Evolutionary conservation across 2,113 vertebrate genomes (phyloP).

Genomic region (Notiomystis cincta): DNA sequence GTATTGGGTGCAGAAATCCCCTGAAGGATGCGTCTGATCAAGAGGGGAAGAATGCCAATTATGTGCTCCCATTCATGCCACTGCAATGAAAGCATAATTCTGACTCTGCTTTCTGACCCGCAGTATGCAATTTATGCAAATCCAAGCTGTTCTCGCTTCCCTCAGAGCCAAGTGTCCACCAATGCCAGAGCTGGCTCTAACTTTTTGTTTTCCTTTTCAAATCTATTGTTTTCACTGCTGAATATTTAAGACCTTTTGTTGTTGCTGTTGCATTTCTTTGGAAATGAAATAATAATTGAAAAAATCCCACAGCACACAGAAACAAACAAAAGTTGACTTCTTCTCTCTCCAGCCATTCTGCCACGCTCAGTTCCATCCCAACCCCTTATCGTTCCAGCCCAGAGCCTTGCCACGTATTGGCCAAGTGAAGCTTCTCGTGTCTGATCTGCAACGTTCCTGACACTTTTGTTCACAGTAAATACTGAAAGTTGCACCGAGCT

Average conservation of each 20-base stretch:
- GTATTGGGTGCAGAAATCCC: slow-evolving; percentile 35
- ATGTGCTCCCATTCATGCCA: slow-evolving; percentile 54
- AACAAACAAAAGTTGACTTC: slow-evolving; percentile 7
- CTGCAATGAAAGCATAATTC: slow-evolving; percentile 44
- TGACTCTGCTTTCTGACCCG: slow-evolving; percentile 36
- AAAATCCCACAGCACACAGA: not conserved
- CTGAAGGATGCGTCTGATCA: slow-evolving; percentile 48
- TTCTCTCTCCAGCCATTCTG: not conserved
- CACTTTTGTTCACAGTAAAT: slow-evolving; percentile 17
- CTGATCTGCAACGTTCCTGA: not conserved
- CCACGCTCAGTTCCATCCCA: not conserved
- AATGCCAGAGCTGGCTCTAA: slow-evolving; percentile 45
- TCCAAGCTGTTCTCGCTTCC: slow-evolving; percentile 39
- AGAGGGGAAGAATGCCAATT: slow-evolving; percentile 45
- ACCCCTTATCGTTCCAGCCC: slow-evolving; percentile 2
- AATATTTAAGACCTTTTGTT: slow-evolving; percentile 51
- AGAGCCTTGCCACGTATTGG: not conserved
- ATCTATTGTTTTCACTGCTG: slow-evolving; percentile 50
- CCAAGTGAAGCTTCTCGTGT: not conserved
- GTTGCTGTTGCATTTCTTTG: not conserved
- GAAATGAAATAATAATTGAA: slow-evolving; percentile 11
- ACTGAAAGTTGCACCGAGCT: slow-evolving; percentile 4
- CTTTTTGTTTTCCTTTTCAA: slow-evolving; percentile 22
- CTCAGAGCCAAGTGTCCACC: slow-evolving; percentile 43
- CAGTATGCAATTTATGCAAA: slow-evolving; percentile 57